Conservation (phyloP, 1,140 invertebrate species). For the Neodiprion pinetum region DNA sequence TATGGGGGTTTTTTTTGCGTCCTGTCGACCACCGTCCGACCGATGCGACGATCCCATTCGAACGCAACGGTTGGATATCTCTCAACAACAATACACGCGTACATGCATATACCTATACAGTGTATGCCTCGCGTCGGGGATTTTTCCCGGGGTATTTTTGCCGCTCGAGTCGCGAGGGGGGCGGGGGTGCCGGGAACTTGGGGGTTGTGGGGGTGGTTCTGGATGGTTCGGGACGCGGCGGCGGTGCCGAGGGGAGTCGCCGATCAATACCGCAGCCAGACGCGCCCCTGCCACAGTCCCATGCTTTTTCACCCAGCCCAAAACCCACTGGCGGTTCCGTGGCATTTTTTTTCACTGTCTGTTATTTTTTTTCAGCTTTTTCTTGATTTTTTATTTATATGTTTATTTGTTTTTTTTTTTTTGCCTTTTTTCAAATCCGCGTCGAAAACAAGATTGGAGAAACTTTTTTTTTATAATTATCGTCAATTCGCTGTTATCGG, state of each 20-base stretch:
- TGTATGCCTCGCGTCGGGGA: conserved; percentile 17
- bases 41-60: background rate
- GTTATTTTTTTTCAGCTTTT: background rate
- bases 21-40: background rate
- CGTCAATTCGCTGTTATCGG: too few relatives aligned
- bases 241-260: conserved; percentile 20
- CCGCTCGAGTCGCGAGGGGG: conserved; percentile 40
- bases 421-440: background rate
- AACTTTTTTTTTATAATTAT: too few relatives aligned
- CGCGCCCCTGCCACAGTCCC: conserved; percentile 47
- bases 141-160: conserved; percentile 39
- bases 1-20: background rate
- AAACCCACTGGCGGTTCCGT: background rate
- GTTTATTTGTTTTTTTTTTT: background rate
- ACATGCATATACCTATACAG: too few relatives aligned
- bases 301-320: conserved; percentile 11
- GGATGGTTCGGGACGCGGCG: conserved; percentile 39
- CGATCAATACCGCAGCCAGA: conserved; percentile 59
- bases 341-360: background rate
- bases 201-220: conserved; percentile 41
- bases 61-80: background rate
- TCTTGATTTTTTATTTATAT: background rate
- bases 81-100: background rate
- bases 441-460: background rate
- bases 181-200: conserved; percentile 50